Evolutionary conservation across 2,888 invertebrate species (phyloP).

Genomic region (Mythimna lalbum): DNA sequence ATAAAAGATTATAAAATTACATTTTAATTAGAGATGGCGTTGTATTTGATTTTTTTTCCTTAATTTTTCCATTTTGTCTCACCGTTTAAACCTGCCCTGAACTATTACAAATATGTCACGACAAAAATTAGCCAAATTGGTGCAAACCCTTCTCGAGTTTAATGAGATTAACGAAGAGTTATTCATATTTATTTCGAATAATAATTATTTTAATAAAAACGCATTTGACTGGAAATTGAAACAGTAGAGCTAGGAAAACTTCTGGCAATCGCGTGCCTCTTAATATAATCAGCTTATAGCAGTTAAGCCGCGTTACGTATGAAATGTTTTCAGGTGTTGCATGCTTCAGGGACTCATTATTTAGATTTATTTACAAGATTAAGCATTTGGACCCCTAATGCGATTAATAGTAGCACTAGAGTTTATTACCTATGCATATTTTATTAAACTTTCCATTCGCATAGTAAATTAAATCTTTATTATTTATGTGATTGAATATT

Average conservation of each 20-base stretch:
- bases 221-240: background rate
- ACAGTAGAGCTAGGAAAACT: constrained; percentile 14
- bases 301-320: constrained; percentile 60
- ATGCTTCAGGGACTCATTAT: constrained; percentile 66
- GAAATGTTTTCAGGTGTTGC: constrained; percentile 65
- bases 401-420: constrained; percentile 57
- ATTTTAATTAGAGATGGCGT: too few species aligned
- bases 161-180: too few species aligned
- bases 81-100: too few species aligned
- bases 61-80: too few species aligned
- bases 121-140: too few species aligned
- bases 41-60: too few species aligned
- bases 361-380: constrained; percentile 69
- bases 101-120: too few species aligned
- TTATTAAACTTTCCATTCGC: constrained; percentile 37
- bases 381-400: constrained; percentile 55
- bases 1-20: too few species aligned
- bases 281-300: constrained; percentile 56
- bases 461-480: constrained; percentile 45
- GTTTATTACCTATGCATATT: constrained; percentile 50
- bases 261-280: constrained; percentile 58
- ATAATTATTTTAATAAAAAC: background rate
- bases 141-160: too few species aligned
- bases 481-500: constrained; percentile 43
- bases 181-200: too few species aligned